Evolutionary conservation across 2,797 vertebrate genomes (phyloP), one percentile per base, ranked within the genome.

Genomic region (Anabas testudineus): DNA sequence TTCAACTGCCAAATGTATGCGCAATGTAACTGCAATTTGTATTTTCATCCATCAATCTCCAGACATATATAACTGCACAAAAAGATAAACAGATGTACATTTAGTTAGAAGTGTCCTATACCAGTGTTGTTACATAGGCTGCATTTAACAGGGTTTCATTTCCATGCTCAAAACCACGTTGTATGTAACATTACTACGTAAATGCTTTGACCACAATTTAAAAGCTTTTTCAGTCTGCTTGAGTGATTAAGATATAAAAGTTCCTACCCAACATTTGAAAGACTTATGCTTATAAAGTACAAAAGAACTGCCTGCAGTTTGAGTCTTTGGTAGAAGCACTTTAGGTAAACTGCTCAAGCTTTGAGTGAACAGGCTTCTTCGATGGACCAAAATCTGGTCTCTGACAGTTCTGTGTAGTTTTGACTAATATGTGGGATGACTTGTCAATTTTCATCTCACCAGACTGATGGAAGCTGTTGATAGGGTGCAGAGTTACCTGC

Each of bases 1-100:
- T 76, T 72, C 42, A 59, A 62, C n/a, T 78, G 55, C 43, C 21
- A 60, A 82, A 37, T 37, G 13, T 72, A 67, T 34, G 71, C 30
- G 73, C 45, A 48, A 71, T 28, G 48, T 6, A 64, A 62, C 18
- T 32, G 37, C 55, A 74, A 64, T 57, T 41, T 46, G 22, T n/a
- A 28, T 63, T 78, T 28, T 37, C 12, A 60, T 76, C 59, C 56
- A 57, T 81, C 61, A 74, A 26, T 32, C 32, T 66, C 16, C 7
- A 74, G 47, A 73, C 24, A 63, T 12, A 63, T 12, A 49, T 24
- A 56, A 39, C 67, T 14, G 19, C 13, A 52, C 9, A 56, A 2
- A 48, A 21, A 73, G n/a, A 61, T 19, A 22, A 32, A 8, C 42
- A 16, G 16, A 12, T 19, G 15, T 49, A n/a, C 14, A 18, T 49